Base-by-base conservation (phyloP, 2,888 invertebrate genomes). In the Tipula vernalis region DNA sequence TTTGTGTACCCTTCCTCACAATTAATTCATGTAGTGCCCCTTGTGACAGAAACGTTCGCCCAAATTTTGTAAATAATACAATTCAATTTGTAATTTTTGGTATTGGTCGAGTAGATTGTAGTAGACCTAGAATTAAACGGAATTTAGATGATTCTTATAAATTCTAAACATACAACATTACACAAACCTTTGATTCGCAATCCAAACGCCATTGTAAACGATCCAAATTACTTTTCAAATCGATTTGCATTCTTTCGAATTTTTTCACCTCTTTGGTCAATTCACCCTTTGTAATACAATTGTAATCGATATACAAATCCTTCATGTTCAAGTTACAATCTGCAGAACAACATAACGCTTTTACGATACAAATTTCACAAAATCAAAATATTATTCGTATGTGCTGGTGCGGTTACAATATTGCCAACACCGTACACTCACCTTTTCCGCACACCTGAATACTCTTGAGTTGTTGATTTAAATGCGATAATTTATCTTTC, bases 211-310 rank as follows among this genome's bases (percentile, higher is more conserved):
- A 88, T 13, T 88, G 88, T 36, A 88, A 41, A 6, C 88, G 86
- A 86, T 88, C 88, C 83, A 88, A 86, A 87, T 87, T 88, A 47
- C 87, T 87, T 86, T 87, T 88, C 83, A 88, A 86, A 87, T 88
- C 88, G 42, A 88, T 87, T 87, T 87, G 87, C 87, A 88, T 87
- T 3, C 88, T 87, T 83, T 88, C 87, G 85, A 88, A 88, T 15
- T 86, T 86, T 83, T 88, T 88, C 28, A 88, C 83, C 86, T 88
- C 88, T 47, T 88, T 88, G 8, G 87, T 28, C 36, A 88, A n/a
- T 87, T 88, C 88, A 86, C 86, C 88, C 87, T 88, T 88, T 42
- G 87, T 47, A 41, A 88, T 88, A 71, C 88, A 87, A 86, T 88
- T 87, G 15, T 88, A 88, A 86, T 88, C 87, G 36, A 88, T 87